Conservation (phyloP, 2,113 vertebrate species). For the Tonatia bakeri region DNA sequence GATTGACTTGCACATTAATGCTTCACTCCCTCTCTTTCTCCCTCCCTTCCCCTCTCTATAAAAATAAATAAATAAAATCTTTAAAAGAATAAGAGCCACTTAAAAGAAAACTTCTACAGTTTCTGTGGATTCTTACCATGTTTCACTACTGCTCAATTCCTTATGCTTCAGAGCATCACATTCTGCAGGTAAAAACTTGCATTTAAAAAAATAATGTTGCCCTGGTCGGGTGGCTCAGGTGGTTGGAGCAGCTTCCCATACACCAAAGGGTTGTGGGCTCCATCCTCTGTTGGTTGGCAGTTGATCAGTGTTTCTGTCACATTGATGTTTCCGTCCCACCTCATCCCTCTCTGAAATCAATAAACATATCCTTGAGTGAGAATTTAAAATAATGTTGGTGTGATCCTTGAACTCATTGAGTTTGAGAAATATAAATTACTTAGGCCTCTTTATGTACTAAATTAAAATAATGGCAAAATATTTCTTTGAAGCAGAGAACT, state of each 20-base stretch:
- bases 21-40: no score
- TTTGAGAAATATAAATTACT: conserved; percentile 24
- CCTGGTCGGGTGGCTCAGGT: no score
- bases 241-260: no score
- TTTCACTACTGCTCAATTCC: not conserved
- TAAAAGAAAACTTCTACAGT: not conserved
- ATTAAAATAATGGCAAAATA: not conserved
- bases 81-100: not conserved
- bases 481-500: not conserved
- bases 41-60: no score
- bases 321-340: no score
- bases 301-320: no score
- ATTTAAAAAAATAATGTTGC: not conserved
- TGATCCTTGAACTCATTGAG: not conserved
- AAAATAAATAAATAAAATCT: no score
- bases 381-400: not conserved
- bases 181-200: not conserved
- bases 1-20: no score
- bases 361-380: no score
- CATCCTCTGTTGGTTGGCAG: no score
- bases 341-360: no score
- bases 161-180: not conserved
- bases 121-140: not conserved
- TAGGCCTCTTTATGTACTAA: not conserved
- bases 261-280: no score